These are phyloP conservation scores for Copidosoma aretas DNA, from an alignment of 2,888 invertebrate species.

Conservation along the genomic window DNA sequence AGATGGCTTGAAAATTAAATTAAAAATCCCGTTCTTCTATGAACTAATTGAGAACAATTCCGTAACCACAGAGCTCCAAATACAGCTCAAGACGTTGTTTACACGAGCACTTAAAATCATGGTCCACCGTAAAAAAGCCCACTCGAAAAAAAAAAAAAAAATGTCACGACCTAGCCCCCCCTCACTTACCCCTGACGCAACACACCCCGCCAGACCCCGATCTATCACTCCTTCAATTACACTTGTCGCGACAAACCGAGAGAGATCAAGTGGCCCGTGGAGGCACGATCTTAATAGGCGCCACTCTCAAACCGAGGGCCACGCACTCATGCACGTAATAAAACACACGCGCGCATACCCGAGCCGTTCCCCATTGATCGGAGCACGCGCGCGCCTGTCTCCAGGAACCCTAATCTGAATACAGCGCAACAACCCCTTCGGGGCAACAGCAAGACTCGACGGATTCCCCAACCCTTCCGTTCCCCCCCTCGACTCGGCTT, in stretches of 20 bases:
- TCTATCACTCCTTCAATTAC: conserved; percentile 21
- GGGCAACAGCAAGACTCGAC: conserved; percentile 49
- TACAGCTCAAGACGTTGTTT: too few species aligned
- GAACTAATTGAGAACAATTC: too few species aligned
- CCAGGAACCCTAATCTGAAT: conserved; percentile 57
- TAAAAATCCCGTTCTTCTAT: too few species aligned
- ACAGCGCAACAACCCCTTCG: conserved; percentile 38
- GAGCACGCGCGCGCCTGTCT: conserved; percentile 6
- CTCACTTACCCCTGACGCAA: too few species aligned
- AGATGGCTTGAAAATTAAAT: too few species aligned
- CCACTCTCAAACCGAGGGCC: conserved; percentile 4
- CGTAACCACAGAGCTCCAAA: too few species aligned
- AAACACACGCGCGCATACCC: not conserved
- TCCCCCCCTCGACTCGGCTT: conserved; percentile 51
- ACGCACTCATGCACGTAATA: too few species aligned
- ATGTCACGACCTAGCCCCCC: too few species aligned
- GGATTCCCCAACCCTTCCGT: conserved; percentile 41
- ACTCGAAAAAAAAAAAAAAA: too few species aligned
- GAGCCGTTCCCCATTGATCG: not conserved
- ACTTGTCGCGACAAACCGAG: conserved; percentile 17
- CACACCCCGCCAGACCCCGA: too few species aligned
- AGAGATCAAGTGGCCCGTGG: conserved; percentile 25
- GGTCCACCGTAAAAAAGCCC: too few species aligned
- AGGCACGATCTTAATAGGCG: conserved; percentile 1
- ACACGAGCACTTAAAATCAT: too few species aligned